These are phyloP conservation scores for Bovichtus diacanthus DNA, from an alignment of 2,797 vertebrate species.

Conservation along the genomic window DNA sequence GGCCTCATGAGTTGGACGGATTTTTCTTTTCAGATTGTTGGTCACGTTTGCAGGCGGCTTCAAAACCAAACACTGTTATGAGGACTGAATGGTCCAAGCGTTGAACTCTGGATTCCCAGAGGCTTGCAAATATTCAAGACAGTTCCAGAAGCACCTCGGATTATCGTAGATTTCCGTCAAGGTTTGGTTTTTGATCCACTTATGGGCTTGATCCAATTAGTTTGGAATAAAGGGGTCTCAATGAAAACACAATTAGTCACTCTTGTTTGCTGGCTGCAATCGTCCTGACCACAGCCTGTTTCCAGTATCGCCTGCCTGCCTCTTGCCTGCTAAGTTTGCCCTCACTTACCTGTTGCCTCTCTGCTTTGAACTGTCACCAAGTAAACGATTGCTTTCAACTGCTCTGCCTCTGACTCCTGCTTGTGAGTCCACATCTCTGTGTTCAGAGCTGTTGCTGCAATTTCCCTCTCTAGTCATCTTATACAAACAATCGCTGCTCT, in stretches of 20 bases:
- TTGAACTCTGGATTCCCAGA: slow-evolving; percentile 15
- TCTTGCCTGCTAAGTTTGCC: not conserved
- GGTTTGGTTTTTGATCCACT: slow-evolving; percentile 61
- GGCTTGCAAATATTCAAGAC: slow-evolving; percentile 32
- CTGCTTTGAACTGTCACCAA: slow-evolving; percentile 14
- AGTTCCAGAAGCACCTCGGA: slow-evolving; percentile 28
- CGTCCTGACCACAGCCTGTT: not conserved
- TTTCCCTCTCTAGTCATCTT: slow-evolving; percentile 49
- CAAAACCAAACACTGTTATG: slow-evolving; percentile 5
- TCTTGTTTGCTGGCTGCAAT: not conserved
- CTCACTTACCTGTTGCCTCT: slow-evolving; percentile 4
- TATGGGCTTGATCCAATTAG: slow-evolving; percentile 72
- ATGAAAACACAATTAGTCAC: slow-evolving; percentile 59
- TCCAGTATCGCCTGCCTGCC: not conserved
- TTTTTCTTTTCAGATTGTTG: slow-evolving; percentile 19
- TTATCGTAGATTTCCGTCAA: slow-evolving; percentile 50
- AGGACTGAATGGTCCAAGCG: slow-evolving; percentile 7
- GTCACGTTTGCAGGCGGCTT: slow-evolving; percentile 20
- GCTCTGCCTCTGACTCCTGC: slow-evolving; percentile 9
- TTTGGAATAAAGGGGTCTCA: slow-evolving; percentile 71
- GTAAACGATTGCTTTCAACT: slow-evolving; percentile 26
- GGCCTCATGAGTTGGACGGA: slow-evolving; percentile 4
- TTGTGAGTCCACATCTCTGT: slow-evolving; percentile 14
- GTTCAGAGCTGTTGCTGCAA: slow-evolving; percentile 7
- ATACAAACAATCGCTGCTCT: slow-evolving; percentile 38